These are phyloP conservation scores for Cyaniris semiargus DNA, from an alignment of 2,888 invertebrate species.

Conservation along the genomic window DNA sequence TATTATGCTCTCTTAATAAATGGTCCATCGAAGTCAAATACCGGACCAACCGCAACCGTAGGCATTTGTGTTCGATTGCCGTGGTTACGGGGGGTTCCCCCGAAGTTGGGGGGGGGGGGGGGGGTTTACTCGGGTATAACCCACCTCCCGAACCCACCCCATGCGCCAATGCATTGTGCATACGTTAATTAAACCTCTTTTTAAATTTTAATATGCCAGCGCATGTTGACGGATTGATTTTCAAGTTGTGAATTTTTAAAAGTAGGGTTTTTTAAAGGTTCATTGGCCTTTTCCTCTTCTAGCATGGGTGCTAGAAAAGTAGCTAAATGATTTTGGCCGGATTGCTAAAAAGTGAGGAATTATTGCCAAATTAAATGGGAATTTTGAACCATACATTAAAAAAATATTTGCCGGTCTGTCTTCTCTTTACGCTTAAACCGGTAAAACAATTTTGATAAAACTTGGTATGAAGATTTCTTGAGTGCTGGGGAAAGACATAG, in stretches of 20 bases:
- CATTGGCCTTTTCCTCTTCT: too few species aligned
- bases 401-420: too few species aligned
- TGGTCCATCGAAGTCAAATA: not conserved
- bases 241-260: not conserved
- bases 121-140: not conserved
- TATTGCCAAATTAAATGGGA: too few species aligned
- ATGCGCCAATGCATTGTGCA: conserved; percentile 8
- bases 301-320: too few species aligned
- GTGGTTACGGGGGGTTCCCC: not conserved
- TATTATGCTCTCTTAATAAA: not conserved
- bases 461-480: too few species aligned
- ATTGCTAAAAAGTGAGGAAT: not conserved
- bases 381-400: too few species aligned
- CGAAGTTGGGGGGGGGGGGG: not conserved
- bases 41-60: conserved; percentile 7
- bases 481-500: too few species aligned
- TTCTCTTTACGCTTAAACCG: too few species aligned
- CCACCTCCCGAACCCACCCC: not conserved
- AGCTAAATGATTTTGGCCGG: not conserved
- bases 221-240: not conserved
- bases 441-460: too few species aligned
- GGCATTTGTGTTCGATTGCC: not conserved
- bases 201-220: not conserved
- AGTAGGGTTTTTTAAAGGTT: not conserved
- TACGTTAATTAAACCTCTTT: not conserved